Evolutionary conservation across 2,888 invertebrate species (phyloP).

Genomic region (Rhabditoides inermis): DNA sequence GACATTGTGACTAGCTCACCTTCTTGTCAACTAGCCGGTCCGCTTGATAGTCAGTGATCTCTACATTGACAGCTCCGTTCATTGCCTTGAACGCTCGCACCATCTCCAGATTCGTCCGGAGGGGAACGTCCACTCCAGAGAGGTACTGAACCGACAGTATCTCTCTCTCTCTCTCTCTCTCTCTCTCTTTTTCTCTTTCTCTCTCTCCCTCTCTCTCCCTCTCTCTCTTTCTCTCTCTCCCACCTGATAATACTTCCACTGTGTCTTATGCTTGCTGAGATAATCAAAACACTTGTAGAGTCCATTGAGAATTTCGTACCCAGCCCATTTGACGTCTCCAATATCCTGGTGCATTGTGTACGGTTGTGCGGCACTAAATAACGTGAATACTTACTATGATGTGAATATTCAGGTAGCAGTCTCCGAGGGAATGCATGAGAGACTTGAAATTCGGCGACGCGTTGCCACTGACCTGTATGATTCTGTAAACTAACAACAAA

Average conservation of each 20-base stretch:
- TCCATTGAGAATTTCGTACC: neutral
- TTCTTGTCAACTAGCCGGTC: neutral
- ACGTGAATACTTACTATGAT: neutral
- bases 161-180: no score
- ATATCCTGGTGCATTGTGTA: neutral
- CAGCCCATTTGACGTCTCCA: neutral
- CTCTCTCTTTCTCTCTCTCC: no score
- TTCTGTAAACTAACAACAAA: neutral
- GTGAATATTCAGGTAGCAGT: slow-evolving; percentile 2
- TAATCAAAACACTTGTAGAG: slow-evolving; percentile 2
- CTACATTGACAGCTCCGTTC: slow-evolving; percentile 1
- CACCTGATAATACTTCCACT: slow-evolving; percentile 5
- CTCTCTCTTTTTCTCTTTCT: no score
- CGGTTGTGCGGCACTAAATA: neutral
- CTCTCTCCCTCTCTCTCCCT: no score
- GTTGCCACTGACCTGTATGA: no score
- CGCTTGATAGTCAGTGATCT: neutral
- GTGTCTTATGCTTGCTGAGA: neutral
- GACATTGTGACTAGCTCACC: no score
- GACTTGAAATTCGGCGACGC: no score
- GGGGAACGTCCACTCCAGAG: slow-evolving; percentile 6
- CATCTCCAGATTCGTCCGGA: slow-evolving; percentile 6
- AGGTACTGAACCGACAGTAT: neutral
- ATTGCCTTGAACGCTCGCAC: slow-evolving; percentile 1
- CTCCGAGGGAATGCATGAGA: neutral